Conservation (phyloP, 2,113 vertebrate species). For the Casuarius casuarius region DNA sequence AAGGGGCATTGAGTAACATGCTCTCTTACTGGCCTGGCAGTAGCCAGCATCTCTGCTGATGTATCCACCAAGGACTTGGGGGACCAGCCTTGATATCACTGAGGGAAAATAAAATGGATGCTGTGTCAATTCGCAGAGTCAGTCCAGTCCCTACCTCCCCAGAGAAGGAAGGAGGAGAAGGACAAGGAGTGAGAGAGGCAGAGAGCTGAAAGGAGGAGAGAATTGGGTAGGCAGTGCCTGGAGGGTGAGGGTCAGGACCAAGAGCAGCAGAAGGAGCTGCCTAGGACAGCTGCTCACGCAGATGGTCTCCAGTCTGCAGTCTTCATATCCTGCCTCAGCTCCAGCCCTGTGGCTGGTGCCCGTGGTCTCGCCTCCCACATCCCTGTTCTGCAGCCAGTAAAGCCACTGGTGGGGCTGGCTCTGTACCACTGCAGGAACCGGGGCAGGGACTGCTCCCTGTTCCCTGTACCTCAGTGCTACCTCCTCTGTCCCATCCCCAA, state of each 20-base stretch:
- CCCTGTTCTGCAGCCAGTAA: neutral
- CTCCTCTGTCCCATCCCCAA: neutral
- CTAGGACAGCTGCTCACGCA: conserved; percentile 58
- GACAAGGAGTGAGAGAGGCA: conserved; percentile 1
- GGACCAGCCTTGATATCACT: neutral
- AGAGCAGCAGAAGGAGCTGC: conserved; percentile 60
- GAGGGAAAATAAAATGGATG: neutral
- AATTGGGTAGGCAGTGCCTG: conserved; percentile 43
- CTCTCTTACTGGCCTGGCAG: neutral
- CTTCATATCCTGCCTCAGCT: conserved; percentile 22
- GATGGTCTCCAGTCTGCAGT: conserved; percentile 48
- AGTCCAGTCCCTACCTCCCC: neutral
- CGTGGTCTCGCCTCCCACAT: conserved; percentile 2
- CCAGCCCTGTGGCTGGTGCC: neutral
- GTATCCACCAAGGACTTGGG: neutral
- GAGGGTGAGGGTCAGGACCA: conserved; percentile 60
- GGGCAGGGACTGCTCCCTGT: neutral
- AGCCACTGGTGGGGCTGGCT: neutral
- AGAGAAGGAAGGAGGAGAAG: neutral
- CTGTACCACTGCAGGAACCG: neutral
- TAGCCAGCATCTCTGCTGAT: neutral
- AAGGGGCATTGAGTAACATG: neutral
- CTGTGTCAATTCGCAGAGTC: neutral
- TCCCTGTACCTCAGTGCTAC: neutral
- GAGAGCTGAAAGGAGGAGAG: neutral